phyloP scores from a whole-genome alignment of 1,140 invertebrate species.

The Scaptomyza montana region DNA sequence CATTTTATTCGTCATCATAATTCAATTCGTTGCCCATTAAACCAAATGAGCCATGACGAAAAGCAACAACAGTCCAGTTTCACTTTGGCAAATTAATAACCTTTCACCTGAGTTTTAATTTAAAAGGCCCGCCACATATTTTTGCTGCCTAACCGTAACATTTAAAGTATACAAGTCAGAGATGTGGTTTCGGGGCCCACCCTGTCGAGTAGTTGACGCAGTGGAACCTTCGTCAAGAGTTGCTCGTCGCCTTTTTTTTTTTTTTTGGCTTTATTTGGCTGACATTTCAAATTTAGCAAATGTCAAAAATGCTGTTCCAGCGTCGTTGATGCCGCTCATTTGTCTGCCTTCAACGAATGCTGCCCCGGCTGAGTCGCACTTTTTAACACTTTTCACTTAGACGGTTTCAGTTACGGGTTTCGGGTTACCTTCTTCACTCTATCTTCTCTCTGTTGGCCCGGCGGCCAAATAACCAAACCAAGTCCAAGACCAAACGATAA shows the following conservation, averaged over 20 bases:
- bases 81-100: slow-evolving; percentile 75
- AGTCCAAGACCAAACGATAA: slow-evolving; percentile 47
- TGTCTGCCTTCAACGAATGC: slow-evolving; percentile 55
- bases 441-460: slow-evolving; percentile 27
- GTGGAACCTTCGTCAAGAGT: slow-evolving; percentile 69
- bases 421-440: neutral
- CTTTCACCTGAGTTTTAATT: slow-evolving; percentile 81
- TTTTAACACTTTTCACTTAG: slow-evolving; percentile 83
- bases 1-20: slow-evolving; percentile 38
- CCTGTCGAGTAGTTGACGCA: slow-evolving; percentile 14
- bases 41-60: slow-evolving; percentile 63
- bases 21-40: slow-evolving; percentile 52
- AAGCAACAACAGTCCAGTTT: slow-evolving; percentile 56
- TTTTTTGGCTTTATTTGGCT: slow-evolving; percentile 31
- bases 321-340: slow-evolving; percentile 52
- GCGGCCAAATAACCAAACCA: slow-evolving; percentile 42
- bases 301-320: slow-evolving; percentile 64
- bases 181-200: slow-evolving; percentile 22
- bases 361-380: slow-evolving; percentile 58
- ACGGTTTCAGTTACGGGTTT: slow-evolving; percentile 7
- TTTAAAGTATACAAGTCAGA: slow-evolving; percentile 9
- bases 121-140: slow-evolving; percentile 57
- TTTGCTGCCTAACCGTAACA: neutral
- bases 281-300: slow-evolving; percentile 82
- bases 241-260: neutral